phyloP scores from a whole-genome alignment of 2,797 vertebrate genomes.

The Perodicticus potto region DNA sequence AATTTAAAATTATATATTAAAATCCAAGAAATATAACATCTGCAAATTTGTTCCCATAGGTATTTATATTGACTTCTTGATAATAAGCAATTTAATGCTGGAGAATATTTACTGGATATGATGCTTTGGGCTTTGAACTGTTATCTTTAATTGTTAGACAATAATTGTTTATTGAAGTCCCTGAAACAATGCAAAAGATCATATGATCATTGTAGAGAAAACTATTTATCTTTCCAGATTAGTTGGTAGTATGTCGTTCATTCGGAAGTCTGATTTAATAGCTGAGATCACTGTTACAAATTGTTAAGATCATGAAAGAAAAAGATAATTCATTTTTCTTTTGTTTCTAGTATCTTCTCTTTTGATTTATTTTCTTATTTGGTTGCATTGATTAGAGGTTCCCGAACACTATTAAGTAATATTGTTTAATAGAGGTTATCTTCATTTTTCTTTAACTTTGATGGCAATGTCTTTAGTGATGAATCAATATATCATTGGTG shows the following conservation, averaged over 20 bases:
- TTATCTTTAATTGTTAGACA: neutral
- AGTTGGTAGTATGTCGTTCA: neutral
- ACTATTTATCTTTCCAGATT: conserved; percentile 18
- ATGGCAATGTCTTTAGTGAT: neutral
- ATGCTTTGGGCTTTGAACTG: conserved; percentile 22
- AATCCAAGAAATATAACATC: conserved; percentile 19
- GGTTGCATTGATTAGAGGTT: conserved; percentile 25
- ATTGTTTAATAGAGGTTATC: neutral
- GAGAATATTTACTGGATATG: neutral
- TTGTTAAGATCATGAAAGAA: neutral
- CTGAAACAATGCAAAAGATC: neutral
- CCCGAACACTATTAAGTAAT: conserved; percentile 7
- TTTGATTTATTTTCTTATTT: neutral
- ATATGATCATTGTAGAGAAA: neutral
- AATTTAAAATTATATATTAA: conserved; percentile 17
- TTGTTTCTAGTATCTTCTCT: neutral
- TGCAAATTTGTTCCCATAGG: neutral
- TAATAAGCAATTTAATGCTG: neutral
- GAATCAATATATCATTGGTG: neutral
- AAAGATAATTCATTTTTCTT: neutral
- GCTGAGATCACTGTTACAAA: neutral
- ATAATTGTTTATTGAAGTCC: neutral
- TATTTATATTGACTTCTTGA: neutral
- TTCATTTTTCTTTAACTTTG: conserved; percentile 43
- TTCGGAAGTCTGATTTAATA: conserved; percentile 21